Percentiles rank a stretch among this genome's conserved stretches.
phyloP scores from a whole-genome alignment of 1,140 invertebrate genomes.

The Chymomyza costata region DNA sequence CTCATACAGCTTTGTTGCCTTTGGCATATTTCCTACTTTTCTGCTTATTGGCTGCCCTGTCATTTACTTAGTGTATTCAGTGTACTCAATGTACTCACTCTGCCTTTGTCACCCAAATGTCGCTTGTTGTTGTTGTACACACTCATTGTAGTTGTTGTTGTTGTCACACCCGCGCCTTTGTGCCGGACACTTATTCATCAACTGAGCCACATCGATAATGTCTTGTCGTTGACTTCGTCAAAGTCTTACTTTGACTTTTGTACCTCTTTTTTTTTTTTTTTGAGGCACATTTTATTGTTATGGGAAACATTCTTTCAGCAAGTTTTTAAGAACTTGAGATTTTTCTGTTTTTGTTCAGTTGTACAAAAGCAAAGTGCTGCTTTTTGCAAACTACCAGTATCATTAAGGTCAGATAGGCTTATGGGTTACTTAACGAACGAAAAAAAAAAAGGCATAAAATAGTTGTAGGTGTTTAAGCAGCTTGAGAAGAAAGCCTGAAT shows the following conservation, averaged over 20 bases:
- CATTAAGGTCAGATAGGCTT: too few species aligned
- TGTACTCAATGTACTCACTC: too few species aligned
- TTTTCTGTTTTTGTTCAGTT: conserved; percentile 6
- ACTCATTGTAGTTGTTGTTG: conserved; percentile 12
- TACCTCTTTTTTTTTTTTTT: conserved; percentile 11
- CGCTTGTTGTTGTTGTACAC: conserved; percentile 7
- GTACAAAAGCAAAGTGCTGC: too few species aligned
- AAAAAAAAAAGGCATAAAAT: too few species aligned
- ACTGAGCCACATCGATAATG: conserved; percentile 38
- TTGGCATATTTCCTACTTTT: conserved; percentile 20
- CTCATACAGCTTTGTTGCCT: too few species aligned
- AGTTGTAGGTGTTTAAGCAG: too few species aligned
- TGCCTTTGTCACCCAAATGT: conserved; percentile 31
- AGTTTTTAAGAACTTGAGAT: too few species aligned
- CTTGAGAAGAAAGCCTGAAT: too few species aligned
- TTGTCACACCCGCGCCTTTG: conserved; percentile 30
- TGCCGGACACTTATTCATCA: conserved; percentile 43
- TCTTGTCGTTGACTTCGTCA: conserved; percentile 8
- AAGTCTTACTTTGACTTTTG: conserved; percentile 27
- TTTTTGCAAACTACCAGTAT: too few species aligned
- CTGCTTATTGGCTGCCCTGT: not conserved
- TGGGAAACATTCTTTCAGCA: too few species aligned
- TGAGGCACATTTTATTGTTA: conserved; percentile 41
- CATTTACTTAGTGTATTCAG: too few species aligned
- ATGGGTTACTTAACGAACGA: too few species aligned